Evolutionary conservation across 2,797 vertebrate genomes (phyloP), one percentile per base, ranked within the genome.

Genomic region (Protosalanx chinensis): DNA sequence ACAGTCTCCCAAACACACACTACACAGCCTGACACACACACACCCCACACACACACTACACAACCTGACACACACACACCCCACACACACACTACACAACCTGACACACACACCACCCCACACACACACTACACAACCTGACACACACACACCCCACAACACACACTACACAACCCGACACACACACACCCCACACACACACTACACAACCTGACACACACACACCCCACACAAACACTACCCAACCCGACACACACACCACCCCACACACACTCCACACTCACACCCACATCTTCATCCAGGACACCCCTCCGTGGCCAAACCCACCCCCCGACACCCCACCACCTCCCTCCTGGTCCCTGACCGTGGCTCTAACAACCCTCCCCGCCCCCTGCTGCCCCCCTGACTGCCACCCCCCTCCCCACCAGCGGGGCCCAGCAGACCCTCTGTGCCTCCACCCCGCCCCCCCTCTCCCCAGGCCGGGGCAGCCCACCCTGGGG

Each of bases 51-150:
- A 60, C 10, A 67, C 30, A 27, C 10, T 1, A 15, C 30, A 1
- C 27, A 0, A 58, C 16, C 70, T 71, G 6, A 53, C 74, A 2
- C 1, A 69, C 6, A 37, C 13, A 15, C 62, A 68, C n/a, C n/a
- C 71, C 23, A 72, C 74, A 2, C 67, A 46, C 61, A 49, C 18
- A 46, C 73, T 71, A 61, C 68, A 18, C 0, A 69, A 3, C 72
- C 73, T 2, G 6, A 23, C 4, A 53, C 59, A 0, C 51, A 46
- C 46, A 15, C 72, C 72, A 7, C 46, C 74, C 1, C 2, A 69
- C 6, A 32, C 16, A 13, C 62, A 68, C 16, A 27, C 10, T 1
- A 15, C 30, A 1, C 27, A 0, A 58, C 16, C 70, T 71, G 5
- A 53, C 74, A 2, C 1, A 69, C 6, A 37, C 13, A 15, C 62